phyloP scores from a whole-genome alignment of 2,113 vertebrate genomes.

The Poicephalus gulielmi region DNA sequence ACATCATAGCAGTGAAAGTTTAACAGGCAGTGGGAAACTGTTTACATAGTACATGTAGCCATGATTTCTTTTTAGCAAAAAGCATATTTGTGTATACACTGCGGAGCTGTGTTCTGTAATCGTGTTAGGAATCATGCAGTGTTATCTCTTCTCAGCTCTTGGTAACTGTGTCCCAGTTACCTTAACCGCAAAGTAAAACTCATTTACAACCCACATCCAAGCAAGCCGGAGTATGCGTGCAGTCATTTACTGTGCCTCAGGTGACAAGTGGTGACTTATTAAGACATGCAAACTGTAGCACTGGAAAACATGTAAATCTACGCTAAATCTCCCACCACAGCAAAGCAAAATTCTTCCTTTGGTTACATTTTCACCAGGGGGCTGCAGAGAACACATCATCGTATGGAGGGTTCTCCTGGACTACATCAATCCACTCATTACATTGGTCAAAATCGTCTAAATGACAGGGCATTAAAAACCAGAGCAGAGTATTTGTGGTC shows the following conservation, averaged over 20 bases:
- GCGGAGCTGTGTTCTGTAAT: background rate
- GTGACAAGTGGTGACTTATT: background rate
- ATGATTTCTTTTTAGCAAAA: background rate
- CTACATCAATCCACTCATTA: background rate
- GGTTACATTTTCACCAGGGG: background rate
- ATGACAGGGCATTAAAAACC: background rate
- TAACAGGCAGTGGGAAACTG: background rate
- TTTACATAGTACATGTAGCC: background rate
- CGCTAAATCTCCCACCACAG: background rate
- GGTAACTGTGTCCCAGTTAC: background rate
- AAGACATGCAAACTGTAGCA: background rate
- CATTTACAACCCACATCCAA: background rate
- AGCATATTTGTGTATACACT: fast-evolving
- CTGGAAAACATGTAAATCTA: background rate
- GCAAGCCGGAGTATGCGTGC: background rate
- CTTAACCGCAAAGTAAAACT: background rate
- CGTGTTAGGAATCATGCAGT: background rate
- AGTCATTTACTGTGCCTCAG: background rate
- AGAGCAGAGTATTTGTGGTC: background rate
- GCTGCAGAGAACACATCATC: background rate
- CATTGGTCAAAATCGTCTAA: background rate
- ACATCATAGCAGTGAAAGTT: background rate
- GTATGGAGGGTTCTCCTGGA: background rate
- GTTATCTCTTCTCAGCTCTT: background rate
- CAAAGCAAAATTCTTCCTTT: background rate